Evolutionary conservation across 2,113 vertebrate species (phyloP).

Genomic region (Dascyllus trimaculatus): DNA sequence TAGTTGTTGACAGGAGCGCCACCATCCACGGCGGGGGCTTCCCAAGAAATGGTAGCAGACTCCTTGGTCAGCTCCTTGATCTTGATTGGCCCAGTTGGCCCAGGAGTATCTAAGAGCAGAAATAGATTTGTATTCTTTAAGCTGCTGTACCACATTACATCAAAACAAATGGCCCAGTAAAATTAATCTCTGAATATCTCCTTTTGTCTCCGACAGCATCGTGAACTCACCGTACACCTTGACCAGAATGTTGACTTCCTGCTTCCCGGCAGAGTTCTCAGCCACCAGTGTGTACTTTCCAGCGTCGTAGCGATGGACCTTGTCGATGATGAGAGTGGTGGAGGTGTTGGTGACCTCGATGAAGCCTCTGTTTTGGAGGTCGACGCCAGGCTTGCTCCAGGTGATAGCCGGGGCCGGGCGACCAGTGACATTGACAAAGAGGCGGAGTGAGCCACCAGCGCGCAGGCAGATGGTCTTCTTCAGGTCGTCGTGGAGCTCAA

Average conservation of each 20-base stretch:
- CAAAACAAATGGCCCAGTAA: neutral
- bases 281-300: constrained; percentile 95
- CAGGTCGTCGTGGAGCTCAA: constrained; percentile 95
- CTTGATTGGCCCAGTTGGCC: constrained; percentile 91
- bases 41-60: constrained; percentile 94
- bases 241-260: constrained; percentile 93
- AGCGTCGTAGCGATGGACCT: constrained; percentile 97
- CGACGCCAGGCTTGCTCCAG: constrained; percentile 93
- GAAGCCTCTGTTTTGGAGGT: constrained; percentile 92
- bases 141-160: neutral
- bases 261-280: constrained; percentile 96
- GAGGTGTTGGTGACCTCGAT: constrained; percentile 93
- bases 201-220: neutral
- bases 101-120: constrained; percentile 91
- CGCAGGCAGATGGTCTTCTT: constrained; percentile 95
- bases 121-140: neutral
- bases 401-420: constrained; percentile 91
- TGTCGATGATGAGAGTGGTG: constrained; percentile 93
- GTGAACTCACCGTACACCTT: constrained; percentile 94
- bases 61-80: constrained; percentile 94
- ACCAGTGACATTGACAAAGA: constrained; percentile 92
- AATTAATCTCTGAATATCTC: too few relatives aligned
- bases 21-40: constrained; percentile 93
- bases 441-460: constrained; percentile 91
- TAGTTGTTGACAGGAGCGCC: constrained; percentile 97